Evolutionary conservation across 2,113 vertebrate species (phyloP), one percentile per base, ranked within the genome.

Genomic region (Apistogramma diplotaenia): DNA sequence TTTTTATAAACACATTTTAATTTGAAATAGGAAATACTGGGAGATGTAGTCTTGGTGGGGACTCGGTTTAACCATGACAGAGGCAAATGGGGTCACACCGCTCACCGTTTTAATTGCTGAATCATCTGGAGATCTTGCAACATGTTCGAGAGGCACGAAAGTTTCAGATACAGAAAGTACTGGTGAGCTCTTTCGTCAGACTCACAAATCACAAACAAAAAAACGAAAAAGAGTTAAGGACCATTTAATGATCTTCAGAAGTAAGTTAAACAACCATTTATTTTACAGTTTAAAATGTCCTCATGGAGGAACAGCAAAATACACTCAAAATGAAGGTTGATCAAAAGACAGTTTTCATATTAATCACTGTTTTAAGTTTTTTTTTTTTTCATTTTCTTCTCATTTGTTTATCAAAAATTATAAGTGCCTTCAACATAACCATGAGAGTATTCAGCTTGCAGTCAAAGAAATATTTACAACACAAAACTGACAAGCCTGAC

Each of bases 241-340:
- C 94, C 95, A 95, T 95, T 95, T 95, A 95, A 95, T 95, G 93
- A 95, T 95, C 94, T 94, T 93, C 85, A 93, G 92, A 95, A 90
- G 92, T 92, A 91, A 93, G 92, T 96, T 94, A 93, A 93, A 94
- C 93, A 95, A 95, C 93, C 91, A 94, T 94, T 95, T 95, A 94
- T 94, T 95, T 94, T 92, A 95, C 93, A 95, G 91, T 93, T 95
- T 93, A 92, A 96, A 96, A 95, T 95, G 93, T 95, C 95, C 95
- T 96, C 95, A 96, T 94, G 93, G 95, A 96, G 95, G 95, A 95
- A 95, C 94, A 91, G 91, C 93, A 94, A 95, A 94, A 92, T 94
- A 95, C 94, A 96, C 90, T 91, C 89, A 95, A 93, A 94, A 94
- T 91, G 82, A 94, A 94, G 87, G 94, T 92, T 85, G 91, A 93